phyloP scores from a whole-genome alignment of 2,797 vertebrate genomes.

The Brachyalestes nurse region DNA sequence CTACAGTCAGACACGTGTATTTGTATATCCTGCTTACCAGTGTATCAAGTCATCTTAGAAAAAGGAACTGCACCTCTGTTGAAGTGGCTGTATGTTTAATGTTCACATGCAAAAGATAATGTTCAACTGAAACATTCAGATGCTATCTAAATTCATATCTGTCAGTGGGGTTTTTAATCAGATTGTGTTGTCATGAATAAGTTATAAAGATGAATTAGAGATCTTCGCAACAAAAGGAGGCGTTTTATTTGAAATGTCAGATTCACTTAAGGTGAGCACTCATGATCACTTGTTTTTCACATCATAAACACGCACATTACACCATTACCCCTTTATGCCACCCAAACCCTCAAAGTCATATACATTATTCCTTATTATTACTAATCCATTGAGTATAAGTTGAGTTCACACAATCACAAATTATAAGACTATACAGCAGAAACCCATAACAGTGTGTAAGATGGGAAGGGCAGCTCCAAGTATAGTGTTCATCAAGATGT shows the following conservation, averaged over 20 bases:
- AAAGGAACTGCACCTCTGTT: conserved; percentile 19
- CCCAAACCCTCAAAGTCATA: not conserved
- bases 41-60: not conserved
- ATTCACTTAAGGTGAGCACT: not conserved
- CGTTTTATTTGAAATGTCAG: conserved; percentile 7
- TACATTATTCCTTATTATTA: not conserved
- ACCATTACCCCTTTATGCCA: not conserved
- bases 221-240: conserved; percentile 10
- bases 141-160: conserved; percentile 1
- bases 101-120: not conserved
- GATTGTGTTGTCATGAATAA: conserved; percentile 18
- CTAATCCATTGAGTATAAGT: not conserved
- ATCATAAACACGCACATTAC: not conserved
- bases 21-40: not conserved
- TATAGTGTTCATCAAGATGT: not conserved
- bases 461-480: conserved; percentile 9
- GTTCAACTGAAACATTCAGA: conserved; percentile 3
- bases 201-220: not conserved
- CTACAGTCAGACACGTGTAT: not conserved
- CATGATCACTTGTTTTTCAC: not conserved
- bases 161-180: conserved; percentile 4
- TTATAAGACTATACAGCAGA: not conserved
- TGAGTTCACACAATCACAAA: conserved; percentile 11
- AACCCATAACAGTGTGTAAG: not conserved
- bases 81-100: not conserved